These are phyloP conservation scores for Notospermus geniculatus DNA, from an alignment of 1,140 invertebrate species.

Conservation along the genomic window DNA sequence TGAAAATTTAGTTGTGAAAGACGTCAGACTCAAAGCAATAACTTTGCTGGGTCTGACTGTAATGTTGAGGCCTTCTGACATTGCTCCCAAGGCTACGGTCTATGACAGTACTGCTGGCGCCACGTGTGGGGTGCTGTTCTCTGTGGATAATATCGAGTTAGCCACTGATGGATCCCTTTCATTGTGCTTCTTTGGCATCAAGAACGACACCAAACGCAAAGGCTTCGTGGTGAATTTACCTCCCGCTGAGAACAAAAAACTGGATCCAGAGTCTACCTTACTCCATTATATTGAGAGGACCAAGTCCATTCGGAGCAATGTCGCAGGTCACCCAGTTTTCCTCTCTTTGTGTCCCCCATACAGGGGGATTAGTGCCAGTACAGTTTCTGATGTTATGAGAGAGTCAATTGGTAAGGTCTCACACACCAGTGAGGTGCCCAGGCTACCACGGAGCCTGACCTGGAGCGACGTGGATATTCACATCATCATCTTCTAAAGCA, in stretches of 20 bases:
- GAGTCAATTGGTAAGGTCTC: no score
- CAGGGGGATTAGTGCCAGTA: no score
- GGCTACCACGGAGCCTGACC: no score
- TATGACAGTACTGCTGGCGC: not conserved
- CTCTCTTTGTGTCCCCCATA: no score
- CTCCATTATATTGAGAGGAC: not conserved
- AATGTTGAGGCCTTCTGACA: constrained; percentile 3
- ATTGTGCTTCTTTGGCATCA: not conserved
- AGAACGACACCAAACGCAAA: not conserved
- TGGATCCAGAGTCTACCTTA: not conserved
- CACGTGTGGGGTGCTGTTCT: not conserved
- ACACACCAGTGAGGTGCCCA: no score
- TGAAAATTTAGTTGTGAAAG: not conserved
- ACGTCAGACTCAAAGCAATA: not conserved
- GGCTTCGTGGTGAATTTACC: not conserved
- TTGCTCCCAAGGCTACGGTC: not conserved
- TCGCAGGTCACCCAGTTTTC: no score
- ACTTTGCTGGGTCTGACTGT: not conserved
- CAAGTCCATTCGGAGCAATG: no score
- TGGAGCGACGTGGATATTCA: no score
- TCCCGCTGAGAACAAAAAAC: not conserved
- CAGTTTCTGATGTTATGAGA: no score
- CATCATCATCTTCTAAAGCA: no score
- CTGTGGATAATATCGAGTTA: not conserved
- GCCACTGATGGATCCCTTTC: not conserved